Evolutionary conservation across 2,797 vertebrate genomes (phyloP), one percentile per base, ranked within the genome.

Genomic region (Cynodonichthys magdalenae): DNA sequence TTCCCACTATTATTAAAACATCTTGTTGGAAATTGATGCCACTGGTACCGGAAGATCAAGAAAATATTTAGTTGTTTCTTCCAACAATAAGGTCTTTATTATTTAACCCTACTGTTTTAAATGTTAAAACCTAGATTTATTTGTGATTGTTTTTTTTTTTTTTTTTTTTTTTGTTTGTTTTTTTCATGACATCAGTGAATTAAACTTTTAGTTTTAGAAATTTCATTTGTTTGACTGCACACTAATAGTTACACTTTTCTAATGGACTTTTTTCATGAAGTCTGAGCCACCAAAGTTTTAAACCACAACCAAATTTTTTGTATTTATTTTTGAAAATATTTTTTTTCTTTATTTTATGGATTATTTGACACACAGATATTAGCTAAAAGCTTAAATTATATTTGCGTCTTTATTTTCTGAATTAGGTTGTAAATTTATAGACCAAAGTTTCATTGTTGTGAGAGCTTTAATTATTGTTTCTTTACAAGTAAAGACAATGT

Each of bases 381-480:
- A 9, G n/a, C 0, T 31, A 8, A 69, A 59, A 41, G 24, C 11
- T 54, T 10, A 59, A 31, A 44, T 55, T 41, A 12, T 44, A 10
- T 1, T 36, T 36, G 1, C 9, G 6, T 36, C 6, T 8, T 36
- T 10, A 31, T n/a, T 11, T 41, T 15, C n/a, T 39, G 5, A 27
- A 18, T 6, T 18, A 14, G 12, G 6, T 11, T 46, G 11, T 45
- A 24, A 46, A 29, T 45, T 27, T 67, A 52, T 74, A 12, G 83
- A 87, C 87, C 86, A 88, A 89, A 88, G 78, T 74, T 28, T 68
- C 54, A 58, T n/a, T 50, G 18, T 55, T 59, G 60, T 74, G 51
- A 50, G 34, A 5, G 56, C 55, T 82, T 74, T 60, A 51, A 48
- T 41, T 42, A 46, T 31, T 63, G 41, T 53, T 9, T 11, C 3